Conservation (phyloP, 2,888 invertebrate species). For the Acanthosepion pharaonis region DNA sequence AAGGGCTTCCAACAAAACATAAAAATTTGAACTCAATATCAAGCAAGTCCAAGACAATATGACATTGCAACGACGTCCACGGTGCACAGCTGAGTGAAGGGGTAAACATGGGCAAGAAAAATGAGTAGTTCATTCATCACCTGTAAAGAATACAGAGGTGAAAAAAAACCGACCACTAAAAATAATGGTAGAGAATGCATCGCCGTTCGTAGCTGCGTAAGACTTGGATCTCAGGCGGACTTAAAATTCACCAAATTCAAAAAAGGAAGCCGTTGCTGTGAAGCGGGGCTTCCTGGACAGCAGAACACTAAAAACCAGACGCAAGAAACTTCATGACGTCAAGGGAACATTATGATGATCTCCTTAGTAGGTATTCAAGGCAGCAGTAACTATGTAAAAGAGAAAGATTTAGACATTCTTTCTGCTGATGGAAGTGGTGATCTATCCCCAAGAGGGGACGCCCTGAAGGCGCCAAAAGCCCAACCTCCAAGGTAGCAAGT, state of each 20-base stretch:
- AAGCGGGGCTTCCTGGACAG: conserved; percentile 41
- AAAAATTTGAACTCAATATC: too few relatives aligned
- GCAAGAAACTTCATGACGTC: conserved; percentile 39
- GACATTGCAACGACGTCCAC: conserved; percentile 65
- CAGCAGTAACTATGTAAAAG: not conserved
- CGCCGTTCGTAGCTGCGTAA: too few relatives aligned
- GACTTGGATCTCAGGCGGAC: too few relatives aligned
- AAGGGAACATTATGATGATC: conserved; percentile 39
- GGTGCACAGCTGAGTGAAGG: too few relatives aligned
- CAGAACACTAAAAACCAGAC: conserved; percentile 39
- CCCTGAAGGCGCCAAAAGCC: conserved; percentile 34
- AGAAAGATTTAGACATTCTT: not conserved
- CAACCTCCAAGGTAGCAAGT: conserved; percentile 38
- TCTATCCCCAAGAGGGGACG: not conserved
- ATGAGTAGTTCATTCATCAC: too few relatives aligned
- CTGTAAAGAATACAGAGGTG: too few relatives aligned
- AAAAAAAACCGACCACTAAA: too few relatives aligned
- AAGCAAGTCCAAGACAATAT: too few relatives aligned
- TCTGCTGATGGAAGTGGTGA: not conserved
- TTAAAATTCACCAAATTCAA: conserved; percentile 34
- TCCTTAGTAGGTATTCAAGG: not conserved
- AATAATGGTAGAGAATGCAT: too few relatives aligned
- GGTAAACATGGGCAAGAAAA: too few relatives aligned
- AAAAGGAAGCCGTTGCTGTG: conserved; percentile 45
- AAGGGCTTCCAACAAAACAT: not conserved